Percentiles rank a stretch among this genome's conserved stretches.
Evolutionary conservation across 1,140 invertebrate genomes (phyloP).

Genomic region (Drosophila baimaii): DNA sequence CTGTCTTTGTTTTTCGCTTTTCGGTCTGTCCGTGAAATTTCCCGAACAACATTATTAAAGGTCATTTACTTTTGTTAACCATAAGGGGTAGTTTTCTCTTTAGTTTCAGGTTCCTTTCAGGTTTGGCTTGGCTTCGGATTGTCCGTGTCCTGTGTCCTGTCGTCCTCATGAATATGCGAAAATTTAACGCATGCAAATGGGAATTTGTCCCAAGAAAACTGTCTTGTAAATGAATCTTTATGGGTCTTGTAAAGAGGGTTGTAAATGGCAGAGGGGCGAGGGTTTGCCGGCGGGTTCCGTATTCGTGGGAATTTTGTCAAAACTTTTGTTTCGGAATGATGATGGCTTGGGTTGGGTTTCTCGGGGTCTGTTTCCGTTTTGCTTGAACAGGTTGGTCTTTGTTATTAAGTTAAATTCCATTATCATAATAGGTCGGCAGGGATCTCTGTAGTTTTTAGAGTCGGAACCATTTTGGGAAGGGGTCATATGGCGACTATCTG

Average conservation of each 20-base stretch:
- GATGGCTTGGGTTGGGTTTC: slow-evolving; percentile 32
- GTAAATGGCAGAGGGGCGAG: slow-evolving; percentile 10
- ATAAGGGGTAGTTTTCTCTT: slow-evolving; percentile 61
- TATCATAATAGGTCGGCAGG: slow-evolving; percentile 51
- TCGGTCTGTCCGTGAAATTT: slow-evolving; percentile 58
- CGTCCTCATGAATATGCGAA: slow-evolving; percentile 51
- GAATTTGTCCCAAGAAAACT: slow-evolving; percentile 54
- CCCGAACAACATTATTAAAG: slow-evolving; percentile 62
- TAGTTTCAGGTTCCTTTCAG: slow-evolving; percentile 41
- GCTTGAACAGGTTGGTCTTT: slow-evolving; percentile 63
- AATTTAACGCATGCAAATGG: slow-evolving; percentile 76
- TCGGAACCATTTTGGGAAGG: not conserved
- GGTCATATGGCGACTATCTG: slow-evolving; percentile 17
- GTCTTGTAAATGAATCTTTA: slow-evolving; percentile 67
- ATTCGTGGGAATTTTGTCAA: slow-evolving; percentile 58
- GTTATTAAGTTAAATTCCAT: slow-evolving; percentile 49
- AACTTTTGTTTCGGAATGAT: slow-evolving; percentile 47
- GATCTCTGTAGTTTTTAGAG: slow-evolving; percentile 27
- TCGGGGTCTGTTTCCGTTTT: slow-evolving; percentile 38
- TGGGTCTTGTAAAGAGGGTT: slow-evolving; percentile 43
- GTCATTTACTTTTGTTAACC: slow-evolving; percentile 60
- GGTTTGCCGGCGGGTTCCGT: not conserved
- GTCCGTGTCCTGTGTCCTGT: slow-evolving; percentile 23
- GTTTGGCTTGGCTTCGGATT: not conserved
- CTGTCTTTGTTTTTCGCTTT: slow-evolving; percentile 31